A percentile compares a stretch with the other conserved stretches of the same genome.
These are phyloP conservation scores for Pecten maximus DNA, from an alignment of 2,888 invertebrate species.

Conservation along the genomic window DNA sequence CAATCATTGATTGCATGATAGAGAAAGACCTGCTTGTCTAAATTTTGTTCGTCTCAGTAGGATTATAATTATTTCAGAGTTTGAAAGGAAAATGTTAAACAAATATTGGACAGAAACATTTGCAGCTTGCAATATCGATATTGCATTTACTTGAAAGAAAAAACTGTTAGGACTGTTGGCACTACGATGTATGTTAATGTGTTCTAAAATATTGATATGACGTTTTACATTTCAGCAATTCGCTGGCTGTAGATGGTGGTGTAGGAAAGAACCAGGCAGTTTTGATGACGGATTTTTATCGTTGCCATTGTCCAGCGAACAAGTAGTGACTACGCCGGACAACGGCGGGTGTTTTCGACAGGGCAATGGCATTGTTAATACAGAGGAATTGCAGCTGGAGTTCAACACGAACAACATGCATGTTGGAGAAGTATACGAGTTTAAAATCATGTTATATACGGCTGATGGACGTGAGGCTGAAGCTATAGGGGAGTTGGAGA, in stretches of 20 bases:
- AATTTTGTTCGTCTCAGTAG: no score
- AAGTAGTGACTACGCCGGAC: conserved; percentile 40
- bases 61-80: no score
- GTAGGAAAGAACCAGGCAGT: not conserved
- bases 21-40: no score
- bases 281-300: not conserved
- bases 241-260: not conserved
- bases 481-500: conserved; percentile 54
- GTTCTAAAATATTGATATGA: no score
- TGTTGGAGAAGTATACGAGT: conserved; percentile 63
- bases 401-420: conserved; percentile 66
- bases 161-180: no score
- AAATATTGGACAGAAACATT: no score
- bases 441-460: conserved; percentile 60
- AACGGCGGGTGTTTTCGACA: conserved; percentile 66
- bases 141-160: no score
- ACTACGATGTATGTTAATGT: no score
- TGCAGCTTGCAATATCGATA: no score
- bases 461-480: conserved; percentile 55
- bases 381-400: conserved; percentile 51
- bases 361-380: conserved; percentile 59
- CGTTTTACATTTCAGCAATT: not conserved
- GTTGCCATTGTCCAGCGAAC: conserved; percentile 17
- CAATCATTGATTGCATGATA: no score
- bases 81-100: no score